phyloP scores from a whole-genome alignment of 2,113 vertebrate genomes.

The Hyaena hyaena region DNA sequence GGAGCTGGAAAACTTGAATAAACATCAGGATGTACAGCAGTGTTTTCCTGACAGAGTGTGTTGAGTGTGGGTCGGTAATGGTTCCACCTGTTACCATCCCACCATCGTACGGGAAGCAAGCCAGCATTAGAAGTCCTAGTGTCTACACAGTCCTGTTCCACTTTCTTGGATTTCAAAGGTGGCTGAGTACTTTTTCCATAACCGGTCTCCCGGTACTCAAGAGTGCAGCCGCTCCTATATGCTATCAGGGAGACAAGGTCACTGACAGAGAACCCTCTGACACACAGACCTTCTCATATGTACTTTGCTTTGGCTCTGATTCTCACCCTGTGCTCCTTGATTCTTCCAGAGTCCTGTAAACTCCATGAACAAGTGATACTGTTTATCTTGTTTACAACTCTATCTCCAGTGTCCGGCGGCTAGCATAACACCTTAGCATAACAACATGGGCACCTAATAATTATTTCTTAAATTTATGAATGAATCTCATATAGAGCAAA shows the following conservation, averaged over 20 bases:
- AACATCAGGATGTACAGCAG: neutral
- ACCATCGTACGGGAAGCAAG: neutral
- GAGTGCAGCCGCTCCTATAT: fast-evolving
- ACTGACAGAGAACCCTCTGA: neutral
- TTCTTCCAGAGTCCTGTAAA: neutral
- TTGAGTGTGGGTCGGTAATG: neutral
- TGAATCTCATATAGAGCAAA: neutral
- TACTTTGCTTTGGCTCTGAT: neutral
- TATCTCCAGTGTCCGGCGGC: neutral
- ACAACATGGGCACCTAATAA: neutral
- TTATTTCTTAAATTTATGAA: neutral
- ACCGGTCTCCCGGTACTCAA: neutral
- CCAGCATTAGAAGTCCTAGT: neutral
- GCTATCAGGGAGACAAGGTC: neutral
- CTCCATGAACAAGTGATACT: neutral
- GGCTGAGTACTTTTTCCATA: neutral
- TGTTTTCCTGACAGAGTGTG: neutral
- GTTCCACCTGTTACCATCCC: neutral
- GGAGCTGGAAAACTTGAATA: neutral
- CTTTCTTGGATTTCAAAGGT: neutral
- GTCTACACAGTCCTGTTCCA: neutral
- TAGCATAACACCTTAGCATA: neutral
- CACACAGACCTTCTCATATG: neutral
- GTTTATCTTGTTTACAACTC: neutral
- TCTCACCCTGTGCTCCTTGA: neutral